Base-by-base conservation (phyloP, 2,797 vertebrate genomes). In the Argentina silus region DNA sequence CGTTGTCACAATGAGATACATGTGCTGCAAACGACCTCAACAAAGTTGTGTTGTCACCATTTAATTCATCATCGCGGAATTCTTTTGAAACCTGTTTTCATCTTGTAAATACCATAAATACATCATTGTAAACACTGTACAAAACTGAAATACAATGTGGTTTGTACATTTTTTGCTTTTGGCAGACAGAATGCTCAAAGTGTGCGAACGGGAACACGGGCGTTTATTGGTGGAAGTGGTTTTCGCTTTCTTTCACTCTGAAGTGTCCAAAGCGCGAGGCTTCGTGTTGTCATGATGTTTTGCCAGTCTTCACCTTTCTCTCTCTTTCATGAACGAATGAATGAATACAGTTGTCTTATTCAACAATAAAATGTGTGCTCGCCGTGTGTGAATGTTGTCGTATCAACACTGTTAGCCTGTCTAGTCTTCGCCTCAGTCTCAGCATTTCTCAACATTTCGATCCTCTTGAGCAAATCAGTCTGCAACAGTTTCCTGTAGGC, bases 381-480 rank as follows among this genome's bases (percentile, higher is more conserved):
- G 10, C 80, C 85, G 81, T 71, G 78, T 87, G 85, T 81, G 84
- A 73, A 73, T 70, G 75, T 10, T 55, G 27, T 36, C 27, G n/a
- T n/a, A n/a, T 36, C 27, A 36, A 36, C 27, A 36, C 27, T 4
- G 27, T 36, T 36, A 36, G 27, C 27, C 27, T 36, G 27, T 36
- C 27, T 36, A 36, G 27, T 36, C 27, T 2, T 36, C 27, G 1
- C 4, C 27, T 36, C n/a, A n/a, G n/a, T n/a, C n/a, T n/a, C n/a
- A n/a, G n/a, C n/a, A 36, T 4, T 1, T 36, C 27, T 36, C 27
- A 36, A 36, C 27, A 36, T 36, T 36, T 36, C 27, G 2, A 36
- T 36, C 1, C 27, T 36, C 4, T 36, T 36, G 27, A 36, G 27
- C 27, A 4, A 36, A 36, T 36, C 27, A 36, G 27, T 36, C 27